Percentiles rank a stretch among this genome's conserved stretches.
Evolutionary conservation across 2,113 vertebrate species (phyloP).

Genomic region (Erythrocercus mccallii): DNA sequence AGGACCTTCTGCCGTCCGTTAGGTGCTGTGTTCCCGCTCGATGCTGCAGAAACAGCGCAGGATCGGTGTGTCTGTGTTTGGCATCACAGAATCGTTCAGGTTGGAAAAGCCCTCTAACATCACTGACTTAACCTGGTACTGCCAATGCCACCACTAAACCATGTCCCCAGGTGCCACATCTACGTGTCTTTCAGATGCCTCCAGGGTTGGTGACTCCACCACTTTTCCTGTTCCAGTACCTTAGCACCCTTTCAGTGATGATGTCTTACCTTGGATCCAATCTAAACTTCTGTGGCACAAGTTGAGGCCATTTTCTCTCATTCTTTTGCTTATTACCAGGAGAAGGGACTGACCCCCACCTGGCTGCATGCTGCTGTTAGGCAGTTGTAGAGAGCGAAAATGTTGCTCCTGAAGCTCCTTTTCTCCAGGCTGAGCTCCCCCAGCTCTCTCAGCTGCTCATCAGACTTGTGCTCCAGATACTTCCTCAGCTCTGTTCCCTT

Average conservation of each 20-base stretch:
- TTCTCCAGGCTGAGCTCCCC: neutral
- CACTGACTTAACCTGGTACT: neutral
- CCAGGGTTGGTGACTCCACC: neutral
- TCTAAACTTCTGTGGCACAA: neutral
- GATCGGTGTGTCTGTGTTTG: neutral
- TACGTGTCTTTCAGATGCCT: neutral
- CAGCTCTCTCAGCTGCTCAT: neutral
- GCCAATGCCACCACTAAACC: neutral
- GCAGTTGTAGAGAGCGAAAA: neutral
- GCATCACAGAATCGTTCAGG: neutral
- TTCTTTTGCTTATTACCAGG: neutral
- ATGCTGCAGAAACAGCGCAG: fast-evolving
- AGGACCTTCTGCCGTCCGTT: neutral
- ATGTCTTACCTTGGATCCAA: neutral
- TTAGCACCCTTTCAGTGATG: neutral
- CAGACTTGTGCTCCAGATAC: neutral
- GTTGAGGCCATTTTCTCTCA: neutral
- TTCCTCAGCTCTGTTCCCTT: neutral
- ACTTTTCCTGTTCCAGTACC: neutral
- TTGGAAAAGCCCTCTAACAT: neutral
- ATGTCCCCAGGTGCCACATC: too few relatives aligned
- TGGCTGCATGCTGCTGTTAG: neutral
- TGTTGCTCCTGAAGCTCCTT: neutral
- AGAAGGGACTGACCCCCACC: neutral
- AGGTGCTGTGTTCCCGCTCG: neutral